Evolutionary conservation across 2,113 vertebrate species (phyloP), one percentile per base, ranked within the genome.

Genomic region (Dinomys branickii): DNA sequence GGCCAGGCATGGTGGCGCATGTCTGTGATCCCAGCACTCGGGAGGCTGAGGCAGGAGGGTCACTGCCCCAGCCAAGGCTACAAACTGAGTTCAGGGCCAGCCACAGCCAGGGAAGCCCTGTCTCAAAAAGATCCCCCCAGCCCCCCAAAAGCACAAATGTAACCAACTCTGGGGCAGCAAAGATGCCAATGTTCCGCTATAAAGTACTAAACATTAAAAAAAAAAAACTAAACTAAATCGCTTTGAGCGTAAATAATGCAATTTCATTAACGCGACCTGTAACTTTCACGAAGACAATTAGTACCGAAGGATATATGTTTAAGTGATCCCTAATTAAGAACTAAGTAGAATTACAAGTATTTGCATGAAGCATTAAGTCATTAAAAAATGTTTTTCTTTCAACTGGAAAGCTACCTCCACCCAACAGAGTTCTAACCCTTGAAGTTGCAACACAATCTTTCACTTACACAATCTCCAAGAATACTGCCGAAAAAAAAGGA

Each of bases 391-490:
- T 73, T 69, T 90, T 65, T n/a, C n/a, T n/a, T 83, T 61, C 67
- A 92, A 38, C 5, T 33, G 41, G 17, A 81, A 69, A 86, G 73
- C 44, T 71, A 26, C 58, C 77, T 50, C 26, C 73, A 33, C 50
- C 35, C 73, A 50, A 85, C 59, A 77, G 44, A 88, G 41, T 73
- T 44, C 83, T 86, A 69, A 71, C 20, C 41, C 26, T 13, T 88
- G 61, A 30, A 35, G 83, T 61, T 94, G 88, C 94, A 96, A 91
- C 44, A 93, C 41, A 71, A 80, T 20, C 56, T 35, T 83, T 63
- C 28, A 93, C 95, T 92, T 93, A 82, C 81, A 96, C 78, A 82
- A 80, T 58, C 50, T 85, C 71, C n/a, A 61, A 85, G 24, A 91
- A 67, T 4, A 81, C 26, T 52, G 30, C 80, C 44, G 28, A 52